These are phyloP conservation scores for Syngnathoides biaculeatus DNA, from an alignment of 2,113 vertebrate genomes.

Conservation along the genomic window DNA sequence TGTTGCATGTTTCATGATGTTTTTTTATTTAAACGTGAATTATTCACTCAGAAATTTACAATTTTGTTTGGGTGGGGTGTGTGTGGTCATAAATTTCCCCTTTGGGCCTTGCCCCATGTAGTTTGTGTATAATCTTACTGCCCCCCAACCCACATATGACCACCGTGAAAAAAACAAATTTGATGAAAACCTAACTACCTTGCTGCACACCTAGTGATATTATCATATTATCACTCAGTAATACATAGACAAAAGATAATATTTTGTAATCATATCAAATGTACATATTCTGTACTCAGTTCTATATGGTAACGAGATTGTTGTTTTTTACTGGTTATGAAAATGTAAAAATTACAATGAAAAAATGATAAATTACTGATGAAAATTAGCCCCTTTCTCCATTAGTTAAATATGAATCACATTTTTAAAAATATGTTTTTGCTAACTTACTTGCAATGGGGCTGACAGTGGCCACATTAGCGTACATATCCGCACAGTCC, in stretches of 20 bases:
- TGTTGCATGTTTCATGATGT: background rate
- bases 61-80: too few species aligned
- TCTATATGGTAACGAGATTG: background rate
- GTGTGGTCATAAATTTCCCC: too few species aligned
- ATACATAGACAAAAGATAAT: too few species aligned
- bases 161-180: too few species aligned
- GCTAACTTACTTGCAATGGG: constrained; percentile 70
- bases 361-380: background rate
- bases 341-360: background rate
- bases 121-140: too few species aligned
- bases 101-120: too few species aligned
- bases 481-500: constrained; percentile 64
- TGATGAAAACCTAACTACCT: too few species aligned
- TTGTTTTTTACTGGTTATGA: background rate
- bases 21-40: background rate
- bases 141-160: too few species aligned
- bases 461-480: constrained; percentile 71
- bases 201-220: too few species aligned
- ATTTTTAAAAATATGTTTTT: background rate
- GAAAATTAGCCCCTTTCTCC: too few species aligned
- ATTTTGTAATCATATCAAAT: background rate
- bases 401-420: background rate
- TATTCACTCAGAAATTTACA: background rate
- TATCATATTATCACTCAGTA: too few species aligned
- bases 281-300: background rate